Evolutionary conservation across 2,797 vertebrate species (phyloP).

Genomic region (Diceros bicornis): DNA sequence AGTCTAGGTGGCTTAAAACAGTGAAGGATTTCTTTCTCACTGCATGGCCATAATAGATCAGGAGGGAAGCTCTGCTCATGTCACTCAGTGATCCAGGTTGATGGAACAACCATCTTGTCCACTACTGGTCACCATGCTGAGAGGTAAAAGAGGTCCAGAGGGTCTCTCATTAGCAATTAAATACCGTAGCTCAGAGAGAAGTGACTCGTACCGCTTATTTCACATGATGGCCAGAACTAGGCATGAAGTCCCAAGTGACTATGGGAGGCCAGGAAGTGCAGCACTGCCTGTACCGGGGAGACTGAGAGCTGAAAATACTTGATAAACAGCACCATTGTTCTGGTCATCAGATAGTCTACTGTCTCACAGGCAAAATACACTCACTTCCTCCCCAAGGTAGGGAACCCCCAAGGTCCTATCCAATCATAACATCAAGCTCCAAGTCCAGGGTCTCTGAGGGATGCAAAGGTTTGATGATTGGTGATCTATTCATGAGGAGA

Average conservation of each 20-base stretch:
- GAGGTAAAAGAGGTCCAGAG: neutral
- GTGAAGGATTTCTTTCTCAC: neutral
- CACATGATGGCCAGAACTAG: neutral
- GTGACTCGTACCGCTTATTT: neutral
- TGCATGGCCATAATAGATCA: fast-evolving
- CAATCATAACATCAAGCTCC: neutral
- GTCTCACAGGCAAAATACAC: neutral
- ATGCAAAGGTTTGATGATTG: too few relatives aligned
- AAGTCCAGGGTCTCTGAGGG: neutral
- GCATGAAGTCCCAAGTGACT: neutral
- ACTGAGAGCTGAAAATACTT: neutral
- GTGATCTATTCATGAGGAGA: neutral
- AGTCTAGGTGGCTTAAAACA: neutral
- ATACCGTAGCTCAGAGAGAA: neutral
- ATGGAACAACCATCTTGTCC: neutral
- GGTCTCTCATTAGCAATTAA: neutral
- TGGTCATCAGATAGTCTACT: neutral
- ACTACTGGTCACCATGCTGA: neutral
- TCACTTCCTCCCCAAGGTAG: neutral
- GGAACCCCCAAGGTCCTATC: neutral
- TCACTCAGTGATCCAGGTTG: neutral
- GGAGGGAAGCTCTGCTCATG: neutral
- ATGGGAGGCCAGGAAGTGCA: neutral
- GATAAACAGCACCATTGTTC: neutral
- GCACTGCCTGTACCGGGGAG: neutral